These are phyloP conservation scores for Malurus leucopterus DNA, from an alignment of 2,797 vertebrate species.

Conservation along the genomic window DNA sequence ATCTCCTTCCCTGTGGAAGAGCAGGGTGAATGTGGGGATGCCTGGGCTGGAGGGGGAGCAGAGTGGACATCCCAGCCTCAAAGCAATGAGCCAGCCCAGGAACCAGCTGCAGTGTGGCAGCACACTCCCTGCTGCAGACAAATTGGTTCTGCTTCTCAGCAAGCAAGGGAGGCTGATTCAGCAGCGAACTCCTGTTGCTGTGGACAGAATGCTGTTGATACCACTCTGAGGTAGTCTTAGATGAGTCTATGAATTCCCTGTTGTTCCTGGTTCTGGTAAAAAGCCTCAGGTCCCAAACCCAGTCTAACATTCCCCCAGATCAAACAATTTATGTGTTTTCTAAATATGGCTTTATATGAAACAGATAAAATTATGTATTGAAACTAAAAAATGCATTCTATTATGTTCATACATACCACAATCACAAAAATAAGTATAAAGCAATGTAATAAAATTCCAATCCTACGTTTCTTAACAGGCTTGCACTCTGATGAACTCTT, in stretches of 20 bases:
- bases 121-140: neutral
- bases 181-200: neutral
- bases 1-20: neutral
- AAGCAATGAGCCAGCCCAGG: neutral
- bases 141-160: neutral
- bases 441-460: neutral
- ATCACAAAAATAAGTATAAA: neutral
- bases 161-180: neutral
- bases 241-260: neutral
- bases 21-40: too few relatives aligned
- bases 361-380: neutral
- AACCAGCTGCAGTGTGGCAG: neutral
- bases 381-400: neutral
- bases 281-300: neutral
- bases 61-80: neutral
- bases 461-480: neutral
- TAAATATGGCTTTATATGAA: neutral
- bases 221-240: neutral
- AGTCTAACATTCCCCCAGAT: neutral
- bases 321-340: neutral
- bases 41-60: neutral
- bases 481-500: neutral
- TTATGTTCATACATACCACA: neutral
- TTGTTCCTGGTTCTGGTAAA: neutral
- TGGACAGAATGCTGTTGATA: neutral